These are phyloP conservation scores for Tridacna crocea DNA, from an alignment of 2,888 invertebrate genomes.

Conservation along the genomic window DNA sequence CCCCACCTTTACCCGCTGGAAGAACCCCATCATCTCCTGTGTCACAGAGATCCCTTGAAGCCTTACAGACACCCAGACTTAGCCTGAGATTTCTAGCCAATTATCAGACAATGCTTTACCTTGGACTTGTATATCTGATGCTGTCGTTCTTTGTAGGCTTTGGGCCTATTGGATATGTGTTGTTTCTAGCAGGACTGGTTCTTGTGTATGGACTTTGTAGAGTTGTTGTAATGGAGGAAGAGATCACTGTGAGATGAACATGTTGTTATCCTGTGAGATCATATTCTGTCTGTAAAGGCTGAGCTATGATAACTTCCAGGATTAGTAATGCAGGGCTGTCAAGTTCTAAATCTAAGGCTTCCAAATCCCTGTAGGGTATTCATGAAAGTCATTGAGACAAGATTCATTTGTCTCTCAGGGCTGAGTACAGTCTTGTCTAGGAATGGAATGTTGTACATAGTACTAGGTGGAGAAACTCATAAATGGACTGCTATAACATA, in stretches of 20 bases:
- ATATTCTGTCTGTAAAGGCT: too few relatives aligned
- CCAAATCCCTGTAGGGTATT: too few relatives aligned
- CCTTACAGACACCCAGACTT: conserved; percentile 72
- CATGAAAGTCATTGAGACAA: too few relatives aligned
- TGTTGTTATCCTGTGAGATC: not conserved
- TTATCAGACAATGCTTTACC: conserved; percentile 87
- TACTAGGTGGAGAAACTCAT: too few relatives aligned
- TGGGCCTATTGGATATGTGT: conserved; percentile 69
- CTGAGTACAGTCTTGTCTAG: too few relatives aligned
- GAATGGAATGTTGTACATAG: too few relatives aligned
- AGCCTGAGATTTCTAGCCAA: conserved; percentile 88
- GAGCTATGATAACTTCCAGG: too few relatives aligned
- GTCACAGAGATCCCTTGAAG: conserved; percentile 47
- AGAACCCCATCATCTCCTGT: conserved; percentile 66
- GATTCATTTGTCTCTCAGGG: too few relatives aligned
- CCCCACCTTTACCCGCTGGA: conserved; percentile 82
- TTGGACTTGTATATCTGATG: conserved; percentile 85
- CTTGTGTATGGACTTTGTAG: conserved; percentile 68
- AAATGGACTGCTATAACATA: too few relatives aligned
- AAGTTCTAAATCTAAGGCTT: too few relatives aligned
- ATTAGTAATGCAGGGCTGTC: too few relatives aligned
- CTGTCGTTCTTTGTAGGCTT: conserved; percentile 65
- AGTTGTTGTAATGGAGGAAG: conserved; percentile 51
- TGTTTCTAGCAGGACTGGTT: conserved; percentile 62
- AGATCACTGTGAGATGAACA: conserved; percentile 27